Base-by-base conservation (phyloP, 2,888 invertebrate genomes). In the Agonum fuliginosum region DNA sequence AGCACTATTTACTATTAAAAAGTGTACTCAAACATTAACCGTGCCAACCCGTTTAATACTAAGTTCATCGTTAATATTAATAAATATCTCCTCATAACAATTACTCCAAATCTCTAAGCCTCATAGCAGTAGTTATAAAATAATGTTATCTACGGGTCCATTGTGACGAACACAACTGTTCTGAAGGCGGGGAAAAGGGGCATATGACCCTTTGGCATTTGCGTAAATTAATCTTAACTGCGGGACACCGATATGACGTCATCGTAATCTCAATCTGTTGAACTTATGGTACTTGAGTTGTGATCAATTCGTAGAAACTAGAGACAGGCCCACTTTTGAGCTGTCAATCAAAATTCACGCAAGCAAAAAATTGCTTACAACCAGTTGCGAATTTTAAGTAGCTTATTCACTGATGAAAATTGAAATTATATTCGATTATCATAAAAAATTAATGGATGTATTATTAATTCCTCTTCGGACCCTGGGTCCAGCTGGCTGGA, bases 191-290 rank as follows among this genome's bases (percentile, higher is more conserved):
- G 69, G 46, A 17, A 70, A 27, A 70, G 43, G 34, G 62, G 37
- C 30, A 72, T 54, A n/a, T 72, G 72, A 72, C 72, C 72, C 72
- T 72, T 34, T 72, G 37, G 54, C 72, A 51, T 72, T 54, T 37
- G 51, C 34, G 51, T 34, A 20, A 34, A 34, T 19, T 51, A 54
- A 34, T 71, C 10, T 14, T 34, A 34, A 72, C 72, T 34, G 54
- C 72, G 72, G 51, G 72, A 34, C 19, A 54, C 37, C 51, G 17
- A 30, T 17, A 30, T 72, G 72, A 72, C 46, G 69, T 70, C 72
- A 51, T 20, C 10, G 14, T 72, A 72, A 72, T 51, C 72, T 72
- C 48, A 34, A 72, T 72, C 51, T 51, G 54, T 17, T 22, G 62
- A 62, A 58, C 58, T 69, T 41, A 69, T 22, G 22, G 41, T 70